Evolutionary conservation across 1,140 invertebrate species (phyloP).

Genomic region (Sitophilus oryzae): DNA sequence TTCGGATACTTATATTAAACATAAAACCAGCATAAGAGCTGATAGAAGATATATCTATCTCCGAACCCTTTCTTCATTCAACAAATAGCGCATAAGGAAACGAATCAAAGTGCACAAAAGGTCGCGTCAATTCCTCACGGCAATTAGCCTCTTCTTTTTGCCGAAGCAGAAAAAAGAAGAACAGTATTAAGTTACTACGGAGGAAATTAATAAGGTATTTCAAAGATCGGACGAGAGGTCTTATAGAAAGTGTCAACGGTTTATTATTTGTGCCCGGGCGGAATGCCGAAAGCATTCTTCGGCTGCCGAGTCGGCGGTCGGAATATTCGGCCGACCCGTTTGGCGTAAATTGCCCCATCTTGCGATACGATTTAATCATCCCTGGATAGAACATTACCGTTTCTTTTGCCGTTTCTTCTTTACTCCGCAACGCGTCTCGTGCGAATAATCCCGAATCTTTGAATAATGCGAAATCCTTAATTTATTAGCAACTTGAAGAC

Average conservation of each 20-base stretch:
- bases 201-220: constrained; percentile 8
- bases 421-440: too few species aligned
- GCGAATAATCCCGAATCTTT: too few species aligned
- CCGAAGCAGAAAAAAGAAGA: not conserved
- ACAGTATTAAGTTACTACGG: not conserved
- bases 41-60: too few species aligned
- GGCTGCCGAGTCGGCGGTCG: constrained; percentile 6
- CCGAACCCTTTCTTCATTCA: too few species aligned
- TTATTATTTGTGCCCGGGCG: constrained; percentile 23
- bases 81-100: too few species aligned
- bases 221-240: constrained; percentile 3
- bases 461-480: too few species aligned
- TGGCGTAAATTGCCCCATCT: constrained; percentile 4
- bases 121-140: not conserved
- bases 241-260: constrained; percentile 20
- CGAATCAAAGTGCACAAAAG: too few species aligned
- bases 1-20: too few species aligned
- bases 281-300: constrained; percentile 26
- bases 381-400: not conserved
- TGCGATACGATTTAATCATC: constrained; percentile 8
- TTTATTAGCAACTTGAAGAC: too few species aligned
- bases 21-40: too few species aligned
- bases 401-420: too few species aligned
- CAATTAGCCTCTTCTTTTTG: too few species aligned
- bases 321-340: constrained; percentile 3